Evolutionary conservation across 2,888 invertebrate genomes (phyloP).

Genomic region (Holacanthella duospinosa): DNA sequence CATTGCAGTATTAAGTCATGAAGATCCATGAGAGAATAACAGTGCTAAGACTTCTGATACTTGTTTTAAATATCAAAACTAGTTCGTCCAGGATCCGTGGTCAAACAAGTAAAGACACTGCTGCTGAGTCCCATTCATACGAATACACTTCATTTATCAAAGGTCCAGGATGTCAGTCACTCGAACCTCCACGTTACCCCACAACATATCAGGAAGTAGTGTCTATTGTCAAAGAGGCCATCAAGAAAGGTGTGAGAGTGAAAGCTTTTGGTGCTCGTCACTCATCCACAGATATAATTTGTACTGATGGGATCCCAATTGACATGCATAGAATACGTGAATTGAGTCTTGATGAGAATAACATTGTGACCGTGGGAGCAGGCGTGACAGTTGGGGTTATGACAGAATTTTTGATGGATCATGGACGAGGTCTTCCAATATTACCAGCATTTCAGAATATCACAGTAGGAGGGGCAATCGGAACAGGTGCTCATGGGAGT

Average conservation of each 20-base stretch:
- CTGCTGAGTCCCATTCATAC: too few relatives aligned
- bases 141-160: neutral
- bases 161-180: neutral
- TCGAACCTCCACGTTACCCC: neutral
- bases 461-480: slow-evolving; percentile 13
- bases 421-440: slow-evolving; percentile 2
- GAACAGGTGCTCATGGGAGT: slow-evolving; percentile 18
- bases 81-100: too few relatives aligned
- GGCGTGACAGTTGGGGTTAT: slow-evolving; percentile 7
- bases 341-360: neutral
- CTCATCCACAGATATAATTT: slow-evolving; percentile 8
- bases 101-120: too few relatives aligned
- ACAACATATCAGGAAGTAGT: neutral
- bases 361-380: slow-evolving; percentile 12
- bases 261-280: slow-evolving; percentile 6
- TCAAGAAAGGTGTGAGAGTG: neutral
- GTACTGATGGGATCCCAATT: slow-evolving; percentile 8
- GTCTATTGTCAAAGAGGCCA: neutral
- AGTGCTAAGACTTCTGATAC: too few relatives aligned
- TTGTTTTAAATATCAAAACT: too few relatives aligned
- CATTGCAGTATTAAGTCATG: too few relatives aligned
- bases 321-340: neutral
- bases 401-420: neutral
- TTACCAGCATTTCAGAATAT: slow-evolving; percentile 13
- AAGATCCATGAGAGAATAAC: too few relatives aligned